Evolutionary conservation across 2,113 vertebrate species (phyloP).

Genomic region (Clarias macrocephalus): DNA sequence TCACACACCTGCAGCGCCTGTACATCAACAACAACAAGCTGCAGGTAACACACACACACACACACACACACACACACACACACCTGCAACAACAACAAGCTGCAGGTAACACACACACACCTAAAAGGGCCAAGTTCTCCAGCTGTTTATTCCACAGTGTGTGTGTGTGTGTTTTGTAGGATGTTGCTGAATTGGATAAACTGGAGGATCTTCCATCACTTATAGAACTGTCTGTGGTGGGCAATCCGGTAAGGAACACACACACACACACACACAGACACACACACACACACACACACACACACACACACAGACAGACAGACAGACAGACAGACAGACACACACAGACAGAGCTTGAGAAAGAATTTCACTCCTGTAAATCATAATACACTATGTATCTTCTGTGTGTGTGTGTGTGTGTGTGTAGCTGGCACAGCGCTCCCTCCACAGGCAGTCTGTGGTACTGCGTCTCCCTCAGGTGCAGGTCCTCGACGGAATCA

Average conservation of each 20-base stretch:
- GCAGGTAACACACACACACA: conserved; percentile 68
- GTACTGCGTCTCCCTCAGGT: conserved; percentile 75
- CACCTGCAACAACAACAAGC: neutral
- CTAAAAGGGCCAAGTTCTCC: neutral
- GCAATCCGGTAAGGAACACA: conserved; percentile 80
- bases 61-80: neutral
- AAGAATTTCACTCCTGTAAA: too few relatives aligned
- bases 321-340: too few relatives aligned
- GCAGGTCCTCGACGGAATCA: conserved; percentile 80
- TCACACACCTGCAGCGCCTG: conserved; percentile 78
- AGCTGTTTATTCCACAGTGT: neutral
- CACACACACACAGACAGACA: conserved; percentile 45
- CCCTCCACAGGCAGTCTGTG: conserved; percentile 71
- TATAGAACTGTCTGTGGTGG: conserved; percentile 78
- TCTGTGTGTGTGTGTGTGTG: conserved; percentile 33
- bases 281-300: conserved; percentile 50
- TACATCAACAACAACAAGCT: conserved; percentile 83
- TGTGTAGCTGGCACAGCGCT: conserved; percentile 72
- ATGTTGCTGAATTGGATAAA: conserved; percentile 81
- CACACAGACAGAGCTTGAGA: conserved; percentile 13
- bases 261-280: conserved; percentile 43
- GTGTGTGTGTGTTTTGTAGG: conserved; percentile 63
- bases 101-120: neutral
- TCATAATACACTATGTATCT: too few relatives aligned
- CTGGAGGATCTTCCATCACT: conserved; percentile 77